Percentiles rank a stretch among this genome's conserved stretches.
Evolutionary conservation across 2,113 vertebrate genomes (phyloP).

Genomic region (Promerops cafer): DNA sequence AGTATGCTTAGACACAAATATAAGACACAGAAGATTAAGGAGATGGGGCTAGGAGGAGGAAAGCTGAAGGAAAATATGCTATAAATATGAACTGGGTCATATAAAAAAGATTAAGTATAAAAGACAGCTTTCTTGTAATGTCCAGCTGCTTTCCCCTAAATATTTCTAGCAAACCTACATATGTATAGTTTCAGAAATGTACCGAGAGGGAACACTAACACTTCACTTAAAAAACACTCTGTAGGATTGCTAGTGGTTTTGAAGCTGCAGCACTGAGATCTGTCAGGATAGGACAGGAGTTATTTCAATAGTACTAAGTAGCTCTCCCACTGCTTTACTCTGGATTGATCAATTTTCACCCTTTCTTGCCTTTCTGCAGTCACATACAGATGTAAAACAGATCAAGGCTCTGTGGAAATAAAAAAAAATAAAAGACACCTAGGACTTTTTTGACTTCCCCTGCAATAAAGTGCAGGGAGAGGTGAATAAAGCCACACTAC

Average conservation of each 20-base stretch:
- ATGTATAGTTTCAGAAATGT: slow-evolving; percentile 68
- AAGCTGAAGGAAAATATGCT: slow-evolving; percentile 26
- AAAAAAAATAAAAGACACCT: not conserved
- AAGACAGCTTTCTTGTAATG: slow-evolving; percentile 57
- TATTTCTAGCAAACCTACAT: slow-evolving; percentile 57
- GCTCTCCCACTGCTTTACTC: slow-evolving; percentile 28
- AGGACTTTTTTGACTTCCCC: not conserved
- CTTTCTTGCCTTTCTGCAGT: slow-evolving; percentile 26
- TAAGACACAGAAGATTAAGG: not conserved
- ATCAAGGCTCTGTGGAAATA: slow-evolving; percentile 35
- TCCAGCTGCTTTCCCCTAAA: slow-evolving; percentile 71
- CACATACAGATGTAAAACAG: slow-evolving; percentile 66
- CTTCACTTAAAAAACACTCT: slow-evolving; percentile 41
- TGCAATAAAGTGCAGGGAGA: not conserved
- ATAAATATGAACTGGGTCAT: slow-evolving; percentile 25
- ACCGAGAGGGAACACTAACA: slow-evolving; percentile 67
- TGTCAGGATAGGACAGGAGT: slow-evolving; percentile 72
- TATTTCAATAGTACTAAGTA: slow-evolving; percentile 56
- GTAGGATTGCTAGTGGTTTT: slow-evolving; percentile 28
- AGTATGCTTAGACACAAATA: not conserved
- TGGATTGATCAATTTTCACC: slow-evolving; percentile 40
- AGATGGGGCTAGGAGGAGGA: not conserved
- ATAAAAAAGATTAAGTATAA: slow-evolving; percentile 60
- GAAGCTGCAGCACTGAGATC: slow-evolving; percentile 53
- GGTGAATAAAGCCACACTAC: not conserved